A percentile compares a stretch with the other conserved stretches of the same genome.
Conservation (phyloP, 2,113 vertebrate genomes). For the Ameiurus melas region DNA sequence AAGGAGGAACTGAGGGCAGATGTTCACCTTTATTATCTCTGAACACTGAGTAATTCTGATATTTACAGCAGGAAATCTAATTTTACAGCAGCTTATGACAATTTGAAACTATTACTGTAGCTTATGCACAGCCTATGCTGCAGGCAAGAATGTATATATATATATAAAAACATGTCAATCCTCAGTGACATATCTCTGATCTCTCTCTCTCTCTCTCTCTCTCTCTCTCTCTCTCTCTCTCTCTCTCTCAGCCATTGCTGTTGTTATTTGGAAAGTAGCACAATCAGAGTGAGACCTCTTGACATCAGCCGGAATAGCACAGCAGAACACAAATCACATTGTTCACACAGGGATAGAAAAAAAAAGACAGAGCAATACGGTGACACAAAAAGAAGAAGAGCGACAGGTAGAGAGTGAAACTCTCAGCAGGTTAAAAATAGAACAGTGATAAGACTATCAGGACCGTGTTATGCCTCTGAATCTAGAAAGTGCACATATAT, state of each 20-base stretch:
- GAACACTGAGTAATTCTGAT: neutral
- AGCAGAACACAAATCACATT: slow-evolving; percentile 7
- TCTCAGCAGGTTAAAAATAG: slow-evolving; percentile 5
- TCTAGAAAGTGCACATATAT: neutral
- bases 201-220: neutral
- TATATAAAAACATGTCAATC: neutral
- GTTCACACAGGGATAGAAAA: neutral
- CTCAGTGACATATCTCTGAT: neutral
- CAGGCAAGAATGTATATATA: neutral
- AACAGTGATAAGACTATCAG: slow-evolving; percentile 31
- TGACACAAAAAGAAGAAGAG: neutral
- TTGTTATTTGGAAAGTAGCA: slow-evolving; percentile 11
- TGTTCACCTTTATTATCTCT: neutral
- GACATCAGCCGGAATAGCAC: slow-evolving; percentile 30
- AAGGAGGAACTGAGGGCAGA: neutral
- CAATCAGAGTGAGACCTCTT: slow-evolving; percentile 22
- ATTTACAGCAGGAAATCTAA: neutral
- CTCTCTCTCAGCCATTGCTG: neutral
- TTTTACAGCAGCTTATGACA: slow-evolving; percentile 1
- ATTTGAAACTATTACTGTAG: neutral
- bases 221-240: neutral
- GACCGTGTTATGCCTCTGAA: neutral
- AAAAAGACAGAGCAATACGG: neutral
- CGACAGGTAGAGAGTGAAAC: neutral
- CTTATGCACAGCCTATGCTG: neutral